Conservation (phyloP, 2,113 vertebrate genomes). For the Phalacrocorax pelagicus region DNA sequence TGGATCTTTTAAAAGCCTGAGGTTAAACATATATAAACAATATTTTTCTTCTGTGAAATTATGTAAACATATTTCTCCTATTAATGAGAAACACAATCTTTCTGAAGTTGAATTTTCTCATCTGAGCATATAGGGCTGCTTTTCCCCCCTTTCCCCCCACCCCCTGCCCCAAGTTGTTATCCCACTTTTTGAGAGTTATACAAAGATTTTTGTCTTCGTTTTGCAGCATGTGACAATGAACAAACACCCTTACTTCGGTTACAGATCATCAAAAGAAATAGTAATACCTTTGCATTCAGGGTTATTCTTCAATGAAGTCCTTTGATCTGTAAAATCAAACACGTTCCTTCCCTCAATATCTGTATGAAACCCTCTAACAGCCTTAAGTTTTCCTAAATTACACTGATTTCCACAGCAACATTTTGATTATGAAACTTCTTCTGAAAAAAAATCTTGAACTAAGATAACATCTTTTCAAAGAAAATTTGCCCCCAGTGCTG, state of each 20-base stretch:
- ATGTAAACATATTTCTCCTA: not conserved
- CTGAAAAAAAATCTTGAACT: not conserved
- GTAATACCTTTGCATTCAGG: not conserved
- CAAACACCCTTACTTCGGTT: not conserved
- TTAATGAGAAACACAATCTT: not conserved
- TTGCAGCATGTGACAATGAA: not conserved
- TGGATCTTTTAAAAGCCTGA: not conserved
- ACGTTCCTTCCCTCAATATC: not conserved
- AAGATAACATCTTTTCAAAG: not conserved
- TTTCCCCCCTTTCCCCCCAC: too few species aligned
- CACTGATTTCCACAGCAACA: not conserved
- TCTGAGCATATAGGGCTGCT: accelerated
- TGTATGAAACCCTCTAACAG: not conserved
- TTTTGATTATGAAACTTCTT: not conserved
- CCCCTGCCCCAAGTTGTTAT: not conserved
- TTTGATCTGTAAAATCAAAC: not conserved
- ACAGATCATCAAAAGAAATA: not conserved
- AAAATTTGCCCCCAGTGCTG: not conserved
- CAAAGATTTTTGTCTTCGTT: not conserved
- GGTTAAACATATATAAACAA: not conserved
- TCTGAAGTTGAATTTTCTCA: not conserved
- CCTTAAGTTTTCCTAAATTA: not conserved
- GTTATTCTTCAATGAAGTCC: not conserved
- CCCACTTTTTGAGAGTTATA: not conserved
- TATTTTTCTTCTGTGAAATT: not conserved